These are phyloP conservation scores for Masnerella sp. DNA, from an alignment of 2,888 invertebrate species.

Conservation along the genomic window DNA sequence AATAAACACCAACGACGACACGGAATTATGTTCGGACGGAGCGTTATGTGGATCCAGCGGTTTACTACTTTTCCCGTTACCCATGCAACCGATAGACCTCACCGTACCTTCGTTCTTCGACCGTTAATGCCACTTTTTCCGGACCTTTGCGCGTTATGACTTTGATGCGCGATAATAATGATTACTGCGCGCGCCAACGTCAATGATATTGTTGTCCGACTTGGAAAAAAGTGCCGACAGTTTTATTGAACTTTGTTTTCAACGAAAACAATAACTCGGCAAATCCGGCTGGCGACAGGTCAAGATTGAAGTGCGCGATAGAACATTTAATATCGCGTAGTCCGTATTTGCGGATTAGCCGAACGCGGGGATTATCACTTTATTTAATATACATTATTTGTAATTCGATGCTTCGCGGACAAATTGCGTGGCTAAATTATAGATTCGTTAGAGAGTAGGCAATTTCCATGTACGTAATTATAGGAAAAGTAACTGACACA, in stretches of 20 bases:
- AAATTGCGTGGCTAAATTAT: constrained; percentile 5
- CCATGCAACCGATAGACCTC: constrained; percentile 40
- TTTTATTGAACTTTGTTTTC: background rate
- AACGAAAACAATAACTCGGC: background rate
- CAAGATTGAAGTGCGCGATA: too few species aligned
- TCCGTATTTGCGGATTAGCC: too few species aligned
- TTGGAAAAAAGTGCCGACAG: constrained; percentile 2
- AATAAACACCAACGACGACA: constrained; percentile 52
- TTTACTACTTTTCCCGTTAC: constrained; percentile 56
- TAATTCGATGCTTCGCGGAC: background rate
- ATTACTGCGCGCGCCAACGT: constrained; percentile 16
- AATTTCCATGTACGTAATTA: background rate
- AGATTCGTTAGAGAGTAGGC: background rate
- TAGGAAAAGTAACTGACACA: background rate
- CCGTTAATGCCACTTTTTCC: constrained; percentile 44
- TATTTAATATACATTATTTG: background rate
- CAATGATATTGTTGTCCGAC: constrained; percentile 5
- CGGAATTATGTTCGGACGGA: constrained; percentile 51
- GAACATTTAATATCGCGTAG: too few species aligned
- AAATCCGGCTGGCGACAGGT: too few species aligned
- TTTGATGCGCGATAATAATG: constrained; percentile 21
- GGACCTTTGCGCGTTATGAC: constrained; percentile 38
- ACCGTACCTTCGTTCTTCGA: constrained; percentile 34
- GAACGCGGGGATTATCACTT: background rate
- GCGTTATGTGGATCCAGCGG: constrained; percentile 54